phyloP scores from a whole-genome alignment of 2,888 invertebrate genomes.

The Trichogramma evanescens region DNA sequence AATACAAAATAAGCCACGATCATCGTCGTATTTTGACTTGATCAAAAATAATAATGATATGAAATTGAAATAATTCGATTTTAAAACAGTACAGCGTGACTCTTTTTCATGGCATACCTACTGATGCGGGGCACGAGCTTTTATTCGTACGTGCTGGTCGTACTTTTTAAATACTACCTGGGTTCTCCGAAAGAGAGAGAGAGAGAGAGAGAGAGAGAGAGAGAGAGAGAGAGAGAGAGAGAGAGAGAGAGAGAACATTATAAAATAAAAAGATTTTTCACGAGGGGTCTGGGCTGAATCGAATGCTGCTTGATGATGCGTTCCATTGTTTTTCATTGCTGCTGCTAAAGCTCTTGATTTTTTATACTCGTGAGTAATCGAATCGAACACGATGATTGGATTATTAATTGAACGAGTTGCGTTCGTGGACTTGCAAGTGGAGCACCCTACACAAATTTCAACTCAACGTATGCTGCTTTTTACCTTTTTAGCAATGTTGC shows the following conservation, averaged over 20 bases:
- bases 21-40: constrained; percentile 26
- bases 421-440: constrained; percentile 26
- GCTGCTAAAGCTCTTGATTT: constrained; percentile 24
- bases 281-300: neutral
- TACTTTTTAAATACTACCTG: too few relatives aligned
- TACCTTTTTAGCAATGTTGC: too few relatives aligned
- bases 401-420: constrained; percentile 46
- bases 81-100: constrained; percentile 21
- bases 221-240: neutral
- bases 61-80: constrained; percentile 38
- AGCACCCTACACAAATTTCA: too few relatives aligned
- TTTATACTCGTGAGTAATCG: constrained; percentile 37
- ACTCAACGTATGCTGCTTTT: too few relatives aligned
- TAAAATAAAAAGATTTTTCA: constrained; percentile 12
- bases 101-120: neutral
- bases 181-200: neutral
- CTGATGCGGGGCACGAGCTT: too few relatives aligned
- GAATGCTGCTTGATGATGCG: constrained; percentile 32
- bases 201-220: neutral
- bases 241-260: neutral
- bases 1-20: constrained; percentile 30
- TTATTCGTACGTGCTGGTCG: neutral
- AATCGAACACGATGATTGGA: constrained; percentile 45
- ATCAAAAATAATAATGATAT: constrained; percentile 31
- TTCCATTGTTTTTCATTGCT: constrained; percentile 25